Evolutionary conservation across 2,113 vertebrate species (phyloP), one percentile per base, ranked within the genome.

Genomic region (Paraplagusia blochii): DNA sequence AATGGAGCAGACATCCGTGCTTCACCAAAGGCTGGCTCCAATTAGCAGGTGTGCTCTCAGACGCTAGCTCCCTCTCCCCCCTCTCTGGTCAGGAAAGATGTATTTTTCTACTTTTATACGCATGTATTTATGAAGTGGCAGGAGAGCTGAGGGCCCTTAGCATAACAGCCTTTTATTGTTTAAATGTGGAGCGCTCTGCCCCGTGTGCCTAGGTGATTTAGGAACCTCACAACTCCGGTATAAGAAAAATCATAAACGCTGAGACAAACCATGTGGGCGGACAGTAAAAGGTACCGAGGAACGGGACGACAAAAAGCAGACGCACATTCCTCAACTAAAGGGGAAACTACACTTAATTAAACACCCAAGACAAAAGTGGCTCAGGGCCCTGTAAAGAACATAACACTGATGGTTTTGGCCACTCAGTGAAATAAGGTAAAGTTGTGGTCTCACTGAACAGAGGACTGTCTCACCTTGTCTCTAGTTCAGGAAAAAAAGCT

Each of bases 111-210:
- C 77, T 77, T 87, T 95, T 95, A 95, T 95, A 93, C 90, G 90
- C 90, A 91, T 92, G 91, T 98, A 96, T 98, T 98, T 99, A 99
- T 98, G 95, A 98, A 94, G 96, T 99, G 96, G 91, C 90, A 85
- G 90, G 90, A 97, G 95, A 98, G 97, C 97, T 97, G 82, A 98
- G 93, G 93, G 92, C 91, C 91, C 92, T 84, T 92, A 93, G 83
- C 93, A 94, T 92, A 94, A 95, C 94, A 93, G 90, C 90, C 92
- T 93, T 88, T 98, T 95, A 98, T 96, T 95, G 95, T 95, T 95
- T 94, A 94, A 97, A 95, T 92, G 94, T 93, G 92, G 93, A 92
- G 91, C 85, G 92, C 92, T 92, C 87, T 86, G 91, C 92, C 79
- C 92, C 82, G 93, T 92, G 92, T 90, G 92, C 91, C 94, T 91